Evolutionary conservation across 2,888 invertebrate species (phyloP), one percentile per base, ranked within the genome.

Genomic region (Acanthopleura granulata): DNA sequence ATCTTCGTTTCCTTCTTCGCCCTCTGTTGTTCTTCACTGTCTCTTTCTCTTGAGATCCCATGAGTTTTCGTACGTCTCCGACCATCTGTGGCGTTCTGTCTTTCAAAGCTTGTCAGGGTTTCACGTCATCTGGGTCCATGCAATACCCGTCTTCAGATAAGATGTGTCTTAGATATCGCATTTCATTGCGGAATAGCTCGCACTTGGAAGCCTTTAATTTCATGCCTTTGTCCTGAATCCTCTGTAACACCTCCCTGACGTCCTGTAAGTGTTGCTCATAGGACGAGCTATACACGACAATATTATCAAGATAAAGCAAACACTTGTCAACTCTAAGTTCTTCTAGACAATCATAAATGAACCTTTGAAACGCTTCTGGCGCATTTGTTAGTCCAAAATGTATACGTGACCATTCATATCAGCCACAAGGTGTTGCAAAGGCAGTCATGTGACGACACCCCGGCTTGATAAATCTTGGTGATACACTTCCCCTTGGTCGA

Each of bases 281-380:
- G 3, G 40, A 6, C 27, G 40, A 25, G 15, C 69, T 40, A 57
- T 69, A 76, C 18, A 76, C 73, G 16, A 74, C 22, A 9, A 76
- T 50, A 29, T 69, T 69, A 69, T 76, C 76, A 18, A 74, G 61
- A 61, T 76, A 76, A 27, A 66, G 73, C 49, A 76, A 29, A 74
- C 76, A 76, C n/a, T 40, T 66, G 27, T 74, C 30, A 25, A 69
- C 76, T 16, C 70, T n/a, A 1, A 74, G 40, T 27, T 70, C 76
- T 70, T 74, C 69, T 6, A 76, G 49, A 27, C 61, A 70, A 14
- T 73, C 69, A 9, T 40, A 3, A 73, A 74, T 76, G 29, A 66
- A 74, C 16, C 29, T 18, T 62, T 75, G 73, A 66, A 73, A 75
- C 9, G 72, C 49, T 4, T 18, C 62, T n/a, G 72, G 62, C 0